Conservation (phyloP, 2,113 vertebrate species). For the Phrynosoma platyrhinos region DNA sequence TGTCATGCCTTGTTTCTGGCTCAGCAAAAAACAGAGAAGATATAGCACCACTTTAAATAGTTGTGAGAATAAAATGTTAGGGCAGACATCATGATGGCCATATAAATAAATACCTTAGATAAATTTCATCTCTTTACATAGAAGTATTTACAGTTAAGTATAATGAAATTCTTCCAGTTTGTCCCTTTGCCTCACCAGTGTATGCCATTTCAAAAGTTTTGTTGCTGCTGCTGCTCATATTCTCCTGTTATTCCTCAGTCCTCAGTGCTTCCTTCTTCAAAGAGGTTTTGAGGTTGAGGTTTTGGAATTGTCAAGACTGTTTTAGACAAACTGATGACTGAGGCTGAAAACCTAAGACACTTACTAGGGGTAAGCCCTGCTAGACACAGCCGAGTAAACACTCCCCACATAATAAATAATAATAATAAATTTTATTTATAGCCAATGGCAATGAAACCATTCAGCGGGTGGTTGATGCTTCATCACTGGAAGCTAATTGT, state of each 20-base stretch:
- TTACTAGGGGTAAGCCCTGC: not conserved
- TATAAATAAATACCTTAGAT: slow-evolving; percentile 28
- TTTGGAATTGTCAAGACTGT: not conserved
- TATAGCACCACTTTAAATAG: not conserved
- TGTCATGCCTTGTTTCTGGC: not conserved
- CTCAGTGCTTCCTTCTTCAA: not conserved
- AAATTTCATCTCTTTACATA: slow-evolving; percentile 5
- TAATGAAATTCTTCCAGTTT: not conserved
- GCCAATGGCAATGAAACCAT: too few relatives aligned
- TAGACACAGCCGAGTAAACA: not conserved
- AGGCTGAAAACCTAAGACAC: not conserved
- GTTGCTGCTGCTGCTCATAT: not conserved
- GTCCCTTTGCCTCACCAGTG: not conserved
- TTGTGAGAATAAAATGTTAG: slow-evolving; percentile 23
- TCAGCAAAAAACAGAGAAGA: slow-evolving; percentile 1
- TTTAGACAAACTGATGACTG: not conserved
- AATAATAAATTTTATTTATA: too few relatives aligned
- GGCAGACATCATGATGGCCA: not conserved
- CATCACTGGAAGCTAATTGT: too few relatives aligned
- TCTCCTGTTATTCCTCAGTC: not conserved
- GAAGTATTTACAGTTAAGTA: not conserved
- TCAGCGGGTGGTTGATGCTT: too few relatives aligned
- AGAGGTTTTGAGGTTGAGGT: not conserved
- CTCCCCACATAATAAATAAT: too few relatives aligned
- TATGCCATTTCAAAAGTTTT: not conserved